phyloP scores from a whole-genome alignment of 2,888 invertebrate species.

The Endotricha flammealis region DNA sequence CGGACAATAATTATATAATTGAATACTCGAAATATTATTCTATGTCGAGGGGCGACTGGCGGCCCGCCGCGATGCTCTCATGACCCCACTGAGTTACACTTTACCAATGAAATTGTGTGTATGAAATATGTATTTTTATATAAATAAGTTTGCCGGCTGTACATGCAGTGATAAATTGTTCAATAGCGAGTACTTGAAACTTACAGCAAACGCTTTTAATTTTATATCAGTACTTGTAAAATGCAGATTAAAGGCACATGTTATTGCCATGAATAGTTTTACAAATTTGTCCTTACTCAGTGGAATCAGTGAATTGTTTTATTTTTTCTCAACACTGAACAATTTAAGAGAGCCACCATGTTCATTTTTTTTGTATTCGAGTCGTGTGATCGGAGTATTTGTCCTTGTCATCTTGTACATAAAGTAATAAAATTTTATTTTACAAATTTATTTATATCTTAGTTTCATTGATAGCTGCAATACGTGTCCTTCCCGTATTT shows the following conservation, averaged over 20 bases:
- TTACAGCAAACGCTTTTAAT: no score
- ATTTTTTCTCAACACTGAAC: slow-evolving; percentile 17
- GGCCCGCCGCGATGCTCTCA: no score
- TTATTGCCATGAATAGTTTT: background rate
- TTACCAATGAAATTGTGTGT: no score
- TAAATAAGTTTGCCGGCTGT: no score
- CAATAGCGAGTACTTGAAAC: no score
- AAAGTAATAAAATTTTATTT: slow-evolving; percentile 75
- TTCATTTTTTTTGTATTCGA: slow-evolving; percentile 49
- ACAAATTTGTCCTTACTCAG: slow-evolving; percentile 16
- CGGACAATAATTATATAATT: slow-evolving; percentile 67
- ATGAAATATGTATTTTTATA: no score
- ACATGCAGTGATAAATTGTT: no score
- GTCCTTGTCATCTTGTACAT: slow-evolving; percentile 68
- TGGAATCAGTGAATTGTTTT: slow-evolving; percentile 18
- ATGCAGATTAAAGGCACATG: no score
- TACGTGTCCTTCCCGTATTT: no score
- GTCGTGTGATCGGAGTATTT: slow-evolving; percentile 57
- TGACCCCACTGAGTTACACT: no score
- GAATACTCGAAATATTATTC: slow-evolving; percentile 38
- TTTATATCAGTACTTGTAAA: no score
- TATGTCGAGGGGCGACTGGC: slow-evolving; percentile 11
- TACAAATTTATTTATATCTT: slow-evolving; percentile 51
- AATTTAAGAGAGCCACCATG: slow-evolving; percentile 33
- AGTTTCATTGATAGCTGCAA: slow-evolving; percentile 44